Evolutionary conservation across 2,888 invertebrate genomes (phyloP).

Genomic region (Rosalia funebris): DNA sequence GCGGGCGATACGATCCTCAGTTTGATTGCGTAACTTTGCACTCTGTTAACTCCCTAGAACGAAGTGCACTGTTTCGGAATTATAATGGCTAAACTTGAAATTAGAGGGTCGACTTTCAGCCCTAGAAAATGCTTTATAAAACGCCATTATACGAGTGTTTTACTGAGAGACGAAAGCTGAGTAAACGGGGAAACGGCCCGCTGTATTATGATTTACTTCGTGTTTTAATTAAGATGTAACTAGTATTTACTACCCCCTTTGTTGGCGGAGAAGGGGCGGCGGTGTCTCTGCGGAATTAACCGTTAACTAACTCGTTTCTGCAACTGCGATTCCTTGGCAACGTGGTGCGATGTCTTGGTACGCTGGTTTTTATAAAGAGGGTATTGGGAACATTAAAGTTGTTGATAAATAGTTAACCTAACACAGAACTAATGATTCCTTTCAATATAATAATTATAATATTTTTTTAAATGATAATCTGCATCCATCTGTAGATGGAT

Average conservation of each 20-base stretch:
- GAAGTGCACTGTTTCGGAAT: constrained; percentile 62
- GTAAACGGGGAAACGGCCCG: constrained; percentile 54
- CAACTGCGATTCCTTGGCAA: no score
- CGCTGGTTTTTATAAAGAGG: no score
- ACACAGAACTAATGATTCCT: no score
- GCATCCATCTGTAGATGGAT: no score
- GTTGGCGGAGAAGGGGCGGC: background rate
- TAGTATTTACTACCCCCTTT: constrained; percentile 21
- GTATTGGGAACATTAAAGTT: no score
- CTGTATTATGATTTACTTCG: constrained; percentile 49
- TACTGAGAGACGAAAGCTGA: constrained; percentile 47
- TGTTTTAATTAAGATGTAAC: constrained; percentile 42
- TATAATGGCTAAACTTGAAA: constrained; percentile 61
- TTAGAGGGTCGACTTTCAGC: constrained; percentile 54
- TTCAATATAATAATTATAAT: no score
- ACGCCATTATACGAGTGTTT: constrained; percentile 41
- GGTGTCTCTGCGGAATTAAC: no score
- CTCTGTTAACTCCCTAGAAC: constrained; percentile 60
- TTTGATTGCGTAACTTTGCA: constrained; percentile 62
- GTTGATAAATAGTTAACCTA: no score
- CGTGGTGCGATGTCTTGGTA: no score
- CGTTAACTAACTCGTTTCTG: no score
- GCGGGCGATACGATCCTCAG: constrained; percentile 48
- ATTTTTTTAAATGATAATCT: no score
- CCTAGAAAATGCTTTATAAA: constrained; percentile 55